Evolutionary conservation across 2,888 invertebrate species (phyloP).

Genomic region (Acronicta alni): DNA sequence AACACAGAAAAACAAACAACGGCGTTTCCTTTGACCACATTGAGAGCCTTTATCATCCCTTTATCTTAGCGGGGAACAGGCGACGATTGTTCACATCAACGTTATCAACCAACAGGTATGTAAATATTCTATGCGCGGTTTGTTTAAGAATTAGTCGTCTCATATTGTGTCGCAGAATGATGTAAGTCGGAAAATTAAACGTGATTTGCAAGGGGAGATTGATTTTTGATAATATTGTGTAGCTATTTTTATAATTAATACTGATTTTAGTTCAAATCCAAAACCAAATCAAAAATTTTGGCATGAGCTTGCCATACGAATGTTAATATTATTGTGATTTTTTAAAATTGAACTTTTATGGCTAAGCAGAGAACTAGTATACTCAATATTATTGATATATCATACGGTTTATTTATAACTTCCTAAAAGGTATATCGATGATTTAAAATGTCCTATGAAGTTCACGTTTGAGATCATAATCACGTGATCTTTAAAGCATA

Average conservation of each 20-base stretch:
- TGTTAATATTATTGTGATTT: too few relatives aligned
- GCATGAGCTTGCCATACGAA: too few relatives aligned
- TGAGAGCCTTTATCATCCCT: slow-evolving; percentile 73
- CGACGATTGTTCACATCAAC: slow-evolving; percentile 73
- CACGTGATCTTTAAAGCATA: slow-evolving; percentile 32
- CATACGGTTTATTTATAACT: slow-evolving; percentile 12
- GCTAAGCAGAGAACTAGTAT: too few relatives aligned
- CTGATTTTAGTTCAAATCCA: background rate
- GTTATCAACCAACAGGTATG: slow-evolving; percentile 69
- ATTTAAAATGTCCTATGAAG: slow-evolving; percentile 37
- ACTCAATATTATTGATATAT: background rate
- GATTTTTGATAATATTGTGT: slow-evolving; percentile 22
- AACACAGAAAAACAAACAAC: slow-evolving; percentile 74
- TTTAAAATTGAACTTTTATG: too few relatives aligned
- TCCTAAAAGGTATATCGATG: slow-evolving; percentile 13
- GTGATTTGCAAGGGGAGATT: slow-evolving; percentile 51
- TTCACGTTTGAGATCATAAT: slow-evolving; percentile 44
- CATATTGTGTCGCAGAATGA: slow-evolving; percentile 57
- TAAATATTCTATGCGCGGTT: slow-evolving; percentile 72
- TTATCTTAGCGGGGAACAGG: slow-evolving; percentile 74
- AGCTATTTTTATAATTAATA: background rate
- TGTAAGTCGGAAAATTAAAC: slow-evolving; percentile 44
- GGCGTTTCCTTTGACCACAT: slow-evolving; percentile 82
- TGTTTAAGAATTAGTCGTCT: slow-evolving; percentile 69
- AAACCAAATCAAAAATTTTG: background rate